phyloP scores from a whole-genome alignment of 2,888 invertebrate genomes.

The Merodon equestris region DNA sequence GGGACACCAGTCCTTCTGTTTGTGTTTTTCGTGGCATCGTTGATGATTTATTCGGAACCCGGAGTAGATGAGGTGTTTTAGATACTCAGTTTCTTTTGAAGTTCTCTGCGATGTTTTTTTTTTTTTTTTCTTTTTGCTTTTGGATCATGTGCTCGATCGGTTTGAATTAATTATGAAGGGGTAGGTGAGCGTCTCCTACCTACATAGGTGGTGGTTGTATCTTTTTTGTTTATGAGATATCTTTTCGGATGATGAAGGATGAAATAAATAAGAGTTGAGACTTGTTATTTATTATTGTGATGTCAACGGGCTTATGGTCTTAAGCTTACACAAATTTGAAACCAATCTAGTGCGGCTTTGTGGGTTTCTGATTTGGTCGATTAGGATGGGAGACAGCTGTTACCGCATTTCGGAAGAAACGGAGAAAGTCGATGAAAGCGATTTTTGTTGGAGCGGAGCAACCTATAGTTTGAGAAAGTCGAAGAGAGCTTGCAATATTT shows the following conservation, averaged over 20 bases:
- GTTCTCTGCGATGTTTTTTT: constrained; percentile 38
- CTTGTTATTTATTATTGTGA: constrained; percentile 14
- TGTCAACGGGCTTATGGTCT: constrained; percentile 7
- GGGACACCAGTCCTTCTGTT: constrained; percentile 10
- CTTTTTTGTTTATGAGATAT: constrained; percentile 1
- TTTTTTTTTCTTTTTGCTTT: constrained; percentile 1
- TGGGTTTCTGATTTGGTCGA: too few species aligned
- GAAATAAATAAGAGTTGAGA: constrained; percentile 27
- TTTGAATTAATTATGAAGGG: constrained; percentile 58
- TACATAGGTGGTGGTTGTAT: neutral
- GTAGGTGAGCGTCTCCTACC: constrained; percentile 1
- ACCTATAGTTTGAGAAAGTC: too few species aligned
- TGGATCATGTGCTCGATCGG: constrained; percentile 56
- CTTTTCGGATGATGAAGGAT: neutral
- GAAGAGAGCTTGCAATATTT: too few species aligned
- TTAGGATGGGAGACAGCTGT: too few species aligned
- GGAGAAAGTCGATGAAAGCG: too few species aligned
- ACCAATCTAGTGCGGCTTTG: neutral
- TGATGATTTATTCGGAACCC: constrained; percentile 59
- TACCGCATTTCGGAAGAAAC: too few species aligned
- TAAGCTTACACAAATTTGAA: neutral
- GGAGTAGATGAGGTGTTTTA: constrained; percentile 64
- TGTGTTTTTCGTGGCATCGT: constrained; percentile 31
- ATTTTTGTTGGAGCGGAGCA: too few species aligned
- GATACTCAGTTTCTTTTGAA: constrained; percentile 55